A percentile compares a stretch with the other conserved stretches of the same genome.
phyloP scores from a whole-genome alignment of 2,797 vertebrate species.

The Enteromius viviparus region DNA sequence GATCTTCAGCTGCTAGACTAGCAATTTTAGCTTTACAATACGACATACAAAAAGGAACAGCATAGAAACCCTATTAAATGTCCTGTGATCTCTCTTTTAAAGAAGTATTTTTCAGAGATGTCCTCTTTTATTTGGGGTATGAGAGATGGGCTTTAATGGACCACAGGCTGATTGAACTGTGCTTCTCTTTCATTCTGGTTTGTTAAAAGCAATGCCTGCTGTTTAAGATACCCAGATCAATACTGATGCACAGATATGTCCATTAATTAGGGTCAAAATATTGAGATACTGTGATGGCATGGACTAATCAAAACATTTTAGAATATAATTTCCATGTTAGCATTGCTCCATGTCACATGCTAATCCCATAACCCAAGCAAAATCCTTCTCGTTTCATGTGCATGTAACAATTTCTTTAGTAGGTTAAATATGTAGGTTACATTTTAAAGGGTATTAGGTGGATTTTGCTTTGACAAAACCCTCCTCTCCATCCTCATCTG shows the following conservation, averaged over 20 bases:
- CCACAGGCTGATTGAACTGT: background rate
- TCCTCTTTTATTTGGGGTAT: background rate
- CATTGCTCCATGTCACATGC: background rate
- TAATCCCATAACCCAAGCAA: constrained; percentile 25
- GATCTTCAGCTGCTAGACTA: background rate
- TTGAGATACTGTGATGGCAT: background rate
- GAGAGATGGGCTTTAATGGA: background rate
- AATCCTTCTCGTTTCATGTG: background rate
- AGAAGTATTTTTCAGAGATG: background rate
- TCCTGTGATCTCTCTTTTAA: background rate
- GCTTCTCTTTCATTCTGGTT: background rate
- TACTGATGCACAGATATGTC: background rate
- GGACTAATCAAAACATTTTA: background rate
- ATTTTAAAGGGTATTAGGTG: constrained; percentile 38
- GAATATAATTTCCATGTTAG: background rate
- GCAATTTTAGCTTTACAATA: background rate
- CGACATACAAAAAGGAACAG: background rate
- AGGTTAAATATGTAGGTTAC: constrained; percentile 26
- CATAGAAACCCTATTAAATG: background rate
- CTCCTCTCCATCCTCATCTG: background rate
- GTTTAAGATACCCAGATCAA: background rate
- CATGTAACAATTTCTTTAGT: background rate
- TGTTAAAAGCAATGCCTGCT: background rate
- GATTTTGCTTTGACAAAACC: constrained; percentile 36
- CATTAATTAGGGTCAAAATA: background rate